Evolutionary conservation across 2,797 vertebrate species (phyloP).

Genomic region (Paedocypris micromegethes): DNA sequence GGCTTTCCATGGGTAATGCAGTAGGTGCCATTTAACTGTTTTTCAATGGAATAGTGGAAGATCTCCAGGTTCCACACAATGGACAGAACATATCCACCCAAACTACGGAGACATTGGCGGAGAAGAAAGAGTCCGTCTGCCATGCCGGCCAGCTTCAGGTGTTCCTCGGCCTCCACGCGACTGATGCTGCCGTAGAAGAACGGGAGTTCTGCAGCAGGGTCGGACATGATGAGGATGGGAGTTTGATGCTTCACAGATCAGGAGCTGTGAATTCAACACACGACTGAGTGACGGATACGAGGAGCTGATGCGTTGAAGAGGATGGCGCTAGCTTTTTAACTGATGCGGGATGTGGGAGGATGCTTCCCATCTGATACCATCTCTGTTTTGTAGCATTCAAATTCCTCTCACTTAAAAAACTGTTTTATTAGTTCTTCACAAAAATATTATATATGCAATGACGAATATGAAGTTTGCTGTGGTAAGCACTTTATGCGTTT

Average conservation of each 20-base stretch:
- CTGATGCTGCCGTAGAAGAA: slow-evolving; percentile 95
- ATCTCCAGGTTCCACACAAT: slow-evolving; percentile 80
- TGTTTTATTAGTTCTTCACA: neutral
- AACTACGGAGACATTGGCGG: slow-evolving; percentile 87
- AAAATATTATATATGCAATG: neutral
- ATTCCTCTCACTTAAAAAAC: neutral
- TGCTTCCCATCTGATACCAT: neutral
- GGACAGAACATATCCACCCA: slow-evolving; percentile 93
- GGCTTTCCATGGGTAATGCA: slow-evolving; percentile 82
- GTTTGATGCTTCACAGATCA: slow-evolving; percentile 14
- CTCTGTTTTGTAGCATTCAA: slow-evolving; percentile 5
- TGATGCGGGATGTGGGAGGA: slow-evolving; percentile 34
- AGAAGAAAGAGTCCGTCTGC: slow-evolving; percentile 86
- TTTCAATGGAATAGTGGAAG: slow-evolving; percentile 89
- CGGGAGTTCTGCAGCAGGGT: slow-evolving; percentile 84
- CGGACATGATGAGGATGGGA: slow-evolving; percentile 67
- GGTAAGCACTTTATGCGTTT: slow-evolving; percentile 20
- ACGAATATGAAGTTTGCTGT: slow-evolving; percentile 2
- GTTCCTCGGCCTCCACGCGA: slow-evolving; percentile 82
- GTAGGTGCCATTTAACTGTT: slow-evolving; percentile 88
- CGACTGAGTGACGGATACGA: slow-evolving; percentile 27
- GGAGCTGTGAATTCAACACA: slow-evolving; percentile 1
- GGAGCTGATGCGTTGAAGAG: slow-evolving; percentile 21
- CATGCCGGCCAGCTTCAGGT: slow-evolving; percentile 91
- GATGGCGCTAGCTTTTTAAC: slow-evolving; percentile 21